Conservation (phyloP, 2,113 vertebrate species). For the Pungitius pungitius region DNA sequence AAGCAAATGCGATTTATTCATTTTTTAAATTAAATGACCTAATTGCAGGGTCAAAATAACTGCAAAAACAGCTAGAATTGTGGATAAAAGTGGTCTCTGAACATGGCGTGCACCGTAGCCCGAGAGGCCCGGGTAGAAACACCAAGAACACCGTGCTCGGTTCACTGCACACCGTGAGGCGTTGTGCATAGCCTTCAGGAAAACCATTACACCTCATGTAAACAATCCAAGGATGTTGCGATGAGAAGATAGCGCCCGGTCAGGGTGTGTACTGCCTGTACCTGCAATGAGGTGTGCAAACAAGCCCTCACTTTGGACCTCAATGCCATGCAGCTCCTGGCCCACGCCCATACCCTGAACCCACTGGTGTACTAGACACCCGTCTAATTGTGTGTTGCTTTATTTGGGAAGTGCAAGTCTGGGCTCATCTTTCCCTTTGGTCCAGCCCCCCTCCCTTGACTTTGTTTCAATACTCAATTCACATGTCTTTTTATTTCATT, state of each 20-base stretch:
- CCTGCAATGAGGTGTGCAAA: conserved; percentile 41
- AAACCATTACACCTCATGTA: conserved; percentile 59
- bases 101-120: neutral
- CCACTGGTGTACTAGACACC: conserved; percentile 44
- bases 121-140: neutral
- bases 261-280: conserved; percentile 28
- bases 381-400: conserved; percentile 65
- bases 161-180: conserved; percentile 15
- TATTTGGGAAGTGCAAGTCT: conserved; percentile 65
- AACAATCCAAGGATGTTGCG: conserved; percentile 31
- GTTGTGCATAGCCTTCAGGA: conserved; percentile 37
- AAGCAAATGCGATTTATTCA: neutral
- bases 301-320: conserved; percentile 31
- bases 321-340: conserved; percentile 42
- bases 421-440: conserved; percentile 49
- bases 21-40: neutral
- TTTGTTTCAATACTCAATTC: conserved; percentile 18
- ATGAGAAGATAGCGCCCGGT: conserved; percentile 7
- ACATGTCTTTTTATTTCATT: neutral
- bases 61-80: neutral
- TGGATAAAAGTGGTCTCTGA: neutral
- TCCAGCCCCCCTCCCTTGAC: neutral
- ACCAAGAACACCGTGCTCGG: neutral
- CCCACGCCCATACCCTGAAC: conserved; percentile 41
- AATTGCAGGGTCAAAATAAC: neutral